Conservation (phyloP, 2,797 vertebrate species). For the Aythya fuligula region DNA sequence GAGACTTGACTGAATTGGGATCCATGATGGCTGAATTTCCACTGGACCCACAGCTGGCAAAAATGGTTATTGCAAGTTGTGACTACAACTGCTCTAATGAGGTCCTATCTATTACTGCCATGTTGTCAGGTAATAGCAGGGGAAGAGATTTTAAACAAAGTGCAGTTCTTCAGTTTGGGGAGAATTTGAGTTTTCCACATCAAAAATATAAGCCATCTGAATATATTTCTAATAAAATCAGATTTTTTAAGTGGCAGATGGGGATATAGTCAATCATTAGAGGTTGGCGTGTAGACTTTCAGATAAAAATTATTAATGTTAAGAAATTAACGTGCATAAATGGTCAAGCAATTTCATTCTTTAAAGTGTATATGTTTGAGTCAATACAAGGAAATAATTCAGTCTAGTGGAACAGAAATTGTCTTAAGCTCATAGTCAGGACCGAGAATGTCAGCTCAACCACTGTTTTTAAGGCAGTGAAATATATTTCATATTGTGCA, state of each 20-base stretch:
- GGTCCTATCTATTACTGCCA: constrained; percentile 99
- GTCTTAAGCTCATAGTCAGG: not conserved
- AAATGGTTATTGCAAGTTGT: constrained; percentile 99
- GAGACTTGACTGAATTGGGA: constrained; percentile 97
- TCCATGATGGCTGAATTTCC: constrained; percentile 99
- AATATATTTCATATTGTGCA: not conserved
- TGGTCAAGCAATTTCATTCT: not conserved
- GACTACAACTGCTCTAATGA: constrained; percentile 99
- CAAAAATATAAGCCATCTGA: not conserved
- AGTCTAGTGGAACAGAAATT: not conserved
- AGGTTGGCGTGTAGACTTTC: not conserved
- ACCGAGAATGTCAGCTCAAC: not conserved
- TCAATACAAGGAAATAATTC: not conserved
- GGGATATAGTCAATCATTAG: not conserved
- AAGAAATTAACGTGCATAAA: constrained; percentile 26
- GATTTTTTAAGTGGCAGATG: not conserved
- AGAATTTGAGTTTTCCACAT: constrained; percentile 19
- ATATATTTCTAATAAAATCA: not conserved
- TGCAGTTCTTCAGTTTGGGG: constrained; percentile 69
- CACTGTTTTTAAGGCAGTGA: constrained; percentile 12
- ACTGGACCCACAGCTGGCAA: constrained; percentile 96
- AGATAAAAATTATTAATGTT: constrained; percentile 13
- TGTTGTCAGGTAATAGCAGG: constrained; percentile 99
- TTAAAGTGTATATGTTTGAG: not conserved
- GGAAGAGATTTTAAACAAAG: constrained; percentile 69